Conservation (phyloP, 2,797 vertebrate species). For the Petrocephalus sullivani region DNA sequence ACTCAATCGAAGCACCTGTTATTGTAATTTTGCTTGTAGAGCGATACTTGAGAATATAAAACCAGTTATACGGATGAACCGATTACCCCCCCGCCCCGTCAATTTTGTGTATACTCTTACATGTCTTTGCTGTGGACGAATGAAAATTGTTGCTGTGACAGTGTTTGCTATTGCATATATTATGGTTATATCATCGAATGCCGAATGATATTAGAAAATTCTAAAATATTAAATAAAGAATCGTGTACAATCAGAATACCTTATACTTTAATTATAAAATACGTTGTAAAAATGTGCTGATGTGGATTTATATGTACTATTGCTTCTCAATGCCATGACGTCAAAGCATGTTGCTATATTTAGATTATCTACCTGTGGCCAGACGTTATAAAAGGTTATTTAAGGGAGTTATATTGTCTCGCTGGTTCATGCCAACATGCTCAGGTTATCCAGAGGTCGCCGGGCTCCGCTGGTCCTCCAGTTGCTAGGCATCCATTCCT, state of each 20-base stretch:
- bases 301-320: not conserved
- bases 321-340: not conserved
- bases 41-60: not conserved
- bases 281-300: not conserved
- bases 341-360: constrained; percentile 57
- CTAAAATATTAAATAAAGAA: not conserved
- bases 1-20: not conserved
- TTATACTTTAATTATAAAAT: not conserved
- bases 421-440: constrained; percentile 59
- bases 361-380: constrained; percentile 47
- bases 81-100: not conserved
- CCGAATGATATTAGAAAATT: not conserved
- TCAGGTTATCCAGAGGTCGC: constrained; percentile 69
- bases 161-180: not conserved
- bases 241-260: not conserved
- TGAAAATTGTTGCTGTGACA: not conserved
- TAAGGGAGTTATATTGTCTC: constrained; percentile 64
- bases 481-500: constrained; percentile 40
- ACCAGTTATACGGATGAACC: not conserved
- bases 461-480: constrained; percentile 43
- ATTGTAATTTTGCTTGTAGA: not conserved
- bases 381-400: constrained; percentile 56
- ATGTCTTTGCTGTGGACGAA: not conserved
- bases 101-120: not conserved
- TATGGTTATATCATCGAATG: not conserved